Base-by-base conservation (phyloP, 2,797 vertebrate species). In the Odontamblyopus lacepedii region DNA sequence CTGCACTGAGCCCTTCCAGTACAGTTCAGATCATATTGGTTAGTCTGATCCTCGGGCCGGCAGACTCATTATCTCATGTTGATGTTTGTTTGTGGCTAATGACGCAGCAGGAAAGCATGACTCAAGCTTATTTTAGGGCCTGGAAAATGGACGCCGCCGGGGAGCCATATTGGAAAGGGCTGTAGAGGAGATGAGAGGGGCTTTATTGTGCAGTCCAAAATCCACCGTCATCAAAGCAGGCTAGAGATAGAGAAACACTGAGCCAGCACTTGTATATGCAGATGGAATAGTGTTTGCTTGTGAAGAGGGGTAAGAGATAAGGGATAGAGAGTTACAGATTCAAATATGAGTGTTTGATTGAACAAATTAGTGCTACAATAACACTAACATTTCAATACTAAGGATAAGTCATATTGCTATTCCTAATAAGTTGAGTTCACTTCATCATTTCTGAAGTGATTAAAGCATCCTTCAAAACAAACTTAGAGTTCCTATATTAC, bases 21-120 rank as follows among this genome's bases (percentile, higher is more conserved):
- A 41, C 8, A 60, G 60, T 61, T 67, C 9, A 56, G 27, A 11
- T 26, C 61, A 18, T 6, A 23, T n/a, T 62, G 53, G 78, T 79
- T 75, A 71, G 76, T 83, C 77, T 76, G 13, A 60, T 70, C 72
- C 72, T 63, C 67, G 65, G 30, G 2, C 64, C 68, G 72, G 78
- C 72, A 75, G 67, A 53, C 56, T 79, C 76, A 83, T 84, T 76
- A 68, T 26, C 76, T 30, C 73, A 71, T 44, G 78, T 61, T 73
- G 76, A 67, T 74, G 72, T 68, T 79, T 75, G 75, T 83, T 81
- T 78, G 75, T 78, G 77, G 73, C 78, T 83, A 88, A 88, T 80
- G 53, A 74, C 19, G 69, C 70, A 70, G 61, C 67, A 16, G 59
- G 75, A 82, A 63, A 63, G 35, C 30, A 35, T 7, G 2, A 63